These are phyloP conservation scores for Hypotaenidia okinawae DNA, from an alignment of 2,797 vertebrate species.

Conservation along the genomic window DNA sequence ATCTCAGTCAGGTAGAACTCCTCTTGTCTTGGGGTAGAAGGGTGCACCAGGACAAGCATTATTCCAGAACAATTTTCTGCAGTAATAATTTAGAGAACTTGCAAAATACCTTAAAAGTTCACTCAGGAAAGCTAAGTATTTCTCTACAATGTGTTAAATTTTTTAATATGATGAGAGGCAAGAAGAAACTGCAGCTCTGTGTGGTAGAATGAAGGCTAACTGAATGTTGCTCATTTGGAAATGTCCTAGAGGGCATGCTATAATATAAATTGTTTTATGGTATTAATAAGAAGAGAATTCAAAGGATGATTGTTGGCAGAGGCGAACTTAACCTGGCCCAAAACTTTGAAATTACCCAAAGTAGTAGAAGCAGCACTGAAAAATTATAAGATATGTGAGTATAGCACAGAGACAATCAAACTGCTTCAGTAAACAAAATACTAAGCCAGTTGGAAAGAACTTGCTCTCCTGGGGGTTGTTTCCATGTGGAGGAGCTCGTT, in stretches of 20 bases:
- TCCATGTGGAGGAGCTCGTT: conserved; percentile 58
- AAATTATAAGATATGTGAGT: conserved; percentile 55
- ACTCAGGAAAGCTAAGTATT: neutral
- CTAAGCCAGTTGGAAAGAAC: conserved; percentile 56
- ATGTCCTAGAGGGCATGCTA: conserved; percentile 34
- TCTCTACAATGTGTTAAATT: conserved; percentile 41
- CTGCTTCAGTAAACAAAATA: conserved; percentile 60
- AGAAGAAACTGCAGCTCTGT: conserved; percentile 1
- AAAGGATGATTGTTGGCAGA: conserved; percentile 43
- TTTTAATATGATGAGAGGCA: conserved; percentile 1
- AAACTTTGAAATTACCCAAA: conserved; percentile 46
- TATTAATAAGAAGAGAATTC: conserved; percentile 47
- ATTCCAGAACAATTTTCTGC: neutral
- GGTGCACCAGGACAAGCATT: neutral
- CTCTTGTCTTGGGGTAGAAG: neutral
- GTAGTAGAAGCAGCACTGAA: conserved; percentile 38
- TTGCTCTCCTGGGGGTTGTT: conserved; percentile 52
- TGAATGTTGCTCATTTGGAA: conserved; percentile 43
- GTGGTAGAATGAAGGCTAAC: neutral
- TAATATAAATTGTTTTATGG: conserved; percentile 42
- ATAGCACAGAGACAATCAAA: conserved; percentile 51
- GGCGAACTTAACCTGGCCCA: conserved; percentile 43
- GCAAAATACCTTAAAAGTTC: conserved; percentile 12
- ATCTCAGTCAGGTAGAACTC: conserved; percentile 9
- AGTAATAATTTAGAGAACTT: neutral